These are phyloP conservation scores for Somateria mollissima DNA, from an alignment of 2,797 vertebrate genomes.

Conservation along the genomic window DNA sequence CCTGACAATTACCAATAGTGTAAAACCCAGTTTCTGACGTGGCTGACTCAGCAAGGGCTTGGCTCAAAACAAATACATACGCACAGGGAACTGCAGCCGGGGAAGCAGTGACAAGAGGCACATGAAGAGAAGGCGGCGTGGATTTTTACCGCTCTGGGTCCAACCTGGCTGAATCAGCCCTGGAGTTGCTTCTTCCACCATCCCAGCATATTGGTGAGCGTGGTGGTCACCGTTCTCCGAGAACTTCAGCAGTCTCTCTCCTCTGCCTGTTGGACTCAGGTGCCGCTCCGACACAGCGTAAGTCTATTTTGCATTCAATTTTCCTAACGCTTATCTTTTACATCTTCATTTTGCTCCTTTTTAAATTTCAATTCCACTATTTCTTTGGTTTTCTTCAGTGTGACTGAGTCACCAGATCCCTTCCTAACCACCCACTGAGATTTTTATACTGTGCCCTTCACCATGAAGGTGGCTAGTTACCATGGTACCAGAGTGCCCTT, in stretches of 20 bases:
- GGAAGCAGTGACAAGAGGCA: background rate
- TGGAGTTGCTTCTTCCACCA: background rate
- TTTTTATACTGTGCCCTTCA: slow-evolving; percentile 20
- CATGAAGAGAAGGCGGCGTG: background rate
- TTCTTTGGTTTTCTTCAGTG: background rate
- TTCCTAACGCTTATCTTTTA: background rate
- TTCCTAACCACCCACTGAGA: slow-evolving; percentile 48
- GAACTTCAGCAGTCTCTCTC: background rate
- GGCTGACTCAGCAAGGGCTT: slow-evolving; percentile 80
- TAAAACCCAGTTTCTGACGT: slow-evolving; percentile 75
- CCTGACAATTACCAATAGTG: slow-evolving; percentile 74
- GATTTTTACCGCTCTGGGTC: background rate
- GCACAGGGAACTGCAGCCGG: slow-evolving; percentile 29
- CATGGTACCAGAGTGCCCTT: slow-evolving; percentile 63
- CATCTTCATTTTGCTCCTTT: fast-evolving
- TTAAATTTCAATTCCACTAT: background rate
- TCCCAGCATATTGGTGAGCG: background rate
- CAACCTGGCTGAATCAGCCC: background rate
- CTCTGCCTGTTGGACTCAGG: fast-evolving
- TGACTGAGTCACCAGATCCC: slow-evolving; percentile 45
- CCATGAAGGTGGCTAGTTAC: slow-evolving; percentile 61
- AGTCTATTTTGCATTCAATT: background rate
- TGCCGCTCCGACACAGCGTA: background rate
- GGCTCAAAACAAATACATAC: slow-evolving; percentile 66
- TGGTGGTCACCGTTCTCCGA: background rate